Base-by-base conservation (phyloP, 2,888 invertebrate genomes). In the Listrodromus nycthemerus region DNA sequence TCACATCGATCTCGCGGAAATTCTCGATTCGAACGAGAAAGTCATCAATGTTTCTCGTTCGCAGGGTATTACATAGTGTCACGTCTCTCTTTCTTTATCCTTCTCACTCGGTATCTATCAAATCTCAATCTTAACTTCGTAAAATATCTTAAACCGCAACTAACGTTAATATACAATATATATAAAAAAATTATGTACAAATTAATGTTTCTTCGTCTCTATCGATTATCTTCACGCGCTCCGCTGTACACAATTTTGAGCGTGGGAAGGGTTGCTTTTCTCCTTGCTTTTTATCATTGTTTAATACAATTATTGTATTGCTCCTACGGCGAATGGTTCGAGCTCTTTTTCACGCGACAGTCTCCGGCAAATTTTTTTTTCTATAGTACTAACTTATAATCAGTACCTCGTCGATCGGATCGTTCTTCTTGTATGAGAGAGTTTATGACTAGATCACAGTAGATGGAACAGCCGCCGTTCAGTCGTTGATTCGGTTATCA, bases 391-490 rank as follows among this genome's bases (percentile, higher is more conserved):
- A 67, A 70, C 30, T 48, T 27, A 50, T 67, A 58, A 82, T 79
- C 50, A 74, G 73, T 86, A 77, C 71, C 75, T 73, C 76, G 76
- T 77, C 67, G 71, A 83, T 83, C 80, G 73, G 63, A 76, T 76
- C 76, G 67, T 73, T 52, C 63, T 82, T 70, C 65, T 86, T 80
- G 85, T 87, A 88, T 85, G 75, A 87, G 76, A 86, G 75, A 81
- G 84, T 83, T 83, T 89, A 90, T 92, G 92, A 92, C 92, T 92
- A 92, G 92, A 92, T 92, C 91, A 92, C 91, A 92, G 90, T 89
- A 87, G 79, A 85, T 88, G 86, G 87, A 89, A 91, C 88, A 91
- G 90, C 90, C 89, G 88, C 87, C 85, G 85, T 77, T 88, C 76
- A 77, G 76, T 82, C 84, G 73, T 83, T 79, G 77, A 80, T 83